A percentile compares a stretch with the other conserved stretches of the same genome.
phyloP scores from a whole-genome alignment of 2,888 invertebrate genomes.

The Helleia helle region DNA sequence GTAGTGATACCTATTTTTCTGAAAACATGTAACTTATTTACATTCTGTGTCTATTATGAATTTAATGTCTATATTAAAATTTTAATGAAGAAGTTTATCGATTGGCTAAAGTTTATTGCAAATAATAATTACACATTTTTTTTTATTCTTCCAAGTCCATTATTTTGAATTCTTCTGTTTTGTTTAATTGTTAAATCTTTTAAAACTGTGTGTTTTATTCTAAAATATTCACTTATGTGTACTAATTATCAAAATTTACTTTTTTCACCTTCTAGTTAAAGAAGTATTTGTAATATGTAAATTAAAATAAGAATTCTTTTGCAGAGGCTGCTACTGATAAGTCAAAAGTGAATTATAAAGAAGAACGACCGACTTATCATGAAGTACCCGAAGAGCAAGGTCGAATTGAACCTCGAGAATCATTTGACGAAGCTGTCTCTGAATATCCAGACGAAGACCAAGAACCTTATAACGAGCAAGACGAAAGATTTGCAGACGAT shows the following conservation, averaged over 20 bases:
- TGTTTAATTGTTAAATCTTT: too few relatives aligned
- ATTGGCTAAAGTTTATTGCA: constrained; percentile 6
- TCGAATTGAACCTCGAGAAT: constrained; percentile 40
- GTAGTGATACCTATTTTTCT: constrained; percentile 7
- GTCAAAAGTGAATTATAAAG: constrained; percentile 58
- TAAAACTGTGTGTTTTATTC: too few relatives aligned
- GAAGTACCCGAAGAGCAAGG: constrained; percentile 54
- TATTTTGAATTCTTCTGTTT: too few relatives aligned
- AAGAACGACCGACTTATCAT: constrained; percentile 53
- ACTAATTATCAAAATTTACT: constrained; percentile 1
- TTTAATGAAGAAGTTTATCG: constrained; percentile 7
- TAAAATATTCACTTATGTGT: too few relatives aligned
- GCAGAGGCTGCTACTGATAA: constrained; percentile 50
- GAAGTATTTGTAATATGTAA: too few relatives aligned
- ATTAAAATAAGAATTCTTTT: constrained; percentile 12
- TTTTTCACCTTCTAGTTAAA: too few relatives aligned
- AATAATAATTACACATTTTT: too few relatives aligned
- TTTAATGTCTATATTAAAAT: too few relatives aligned
- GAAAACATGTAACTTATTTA: constrained; percentile 7
- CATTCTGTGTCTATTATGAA: too few relatives aligned
- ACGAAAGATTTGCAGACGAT: constrained; percentile 34
- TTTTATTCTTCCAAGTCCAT: too few relatives aligned
- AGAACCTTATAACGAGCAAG: constrained; percentile 15
- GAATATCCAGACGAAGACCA: constrained; percentile 46
- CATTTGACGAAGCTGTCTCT: constrained; percentile 45